Base-by-base conservation (phyloP, 2,888 invertebrate species). In the Callimorpha dominula region DNA sequence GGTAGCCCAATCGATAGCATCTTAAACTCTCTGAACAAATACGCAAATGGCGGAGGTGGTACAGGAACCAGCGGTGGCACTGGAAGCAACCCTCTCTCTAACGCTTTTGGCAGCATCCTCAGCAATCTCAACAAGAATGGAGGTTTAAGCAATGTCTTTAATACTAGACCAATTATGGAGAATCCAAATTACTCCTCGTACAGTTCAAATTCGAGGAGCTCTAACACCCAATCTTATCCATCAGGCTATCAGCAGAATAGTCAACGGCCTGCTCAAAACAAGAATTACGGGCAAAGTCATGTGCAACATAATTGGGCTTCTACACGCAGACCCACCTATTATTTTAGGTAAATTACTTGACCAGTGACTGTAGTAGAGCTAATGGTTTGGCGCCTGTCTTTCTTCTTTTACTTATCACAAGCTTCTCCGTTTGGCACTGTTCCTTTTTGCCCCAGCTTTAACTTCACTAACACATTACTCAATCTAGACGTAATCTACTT, bases 81-180 rank as follows among this genome's bases (percentile, higher is more conserved):
- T 68, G 66, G 54, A 62, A 66, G 46, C 71, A 75, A 75, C 63
- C 74, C 74, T 42, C 79, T 95, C 0, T 75, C 84, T 15, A 78
- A 81, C 68, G 74, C 85, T 31, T 74, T 84, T 50, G 89, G 93
- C 42, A 93, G 91, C 81, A 92, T 96, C 82, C 90, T 96, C 77
- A 91, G 94, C 43, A 92, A 89, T 81, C 87, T 69, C 62, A 50
- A 50, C 69, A 69, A 94, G 81, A 91, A 83, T 79, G 94, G 87
- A 62, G 83, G 77, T 73, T 68, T 74, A 46, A 90, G 84, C 84
- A 89, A 87, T 78, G 79, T 93, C 3, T 90, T 93, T 77, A 94
- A 95, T 86, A 95, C 96, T 62, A 88, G 96, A 73, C 96, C 96
- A 0, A 92, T 96, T 43, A 89, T 91, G 89, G 93, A 94, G 84